Evolutionary conservation across 2,113 vertebrate genomes (phyloP), one percentile per base, ranked within the genome.

Genomic region (Irena cyanogastra): DNA sequence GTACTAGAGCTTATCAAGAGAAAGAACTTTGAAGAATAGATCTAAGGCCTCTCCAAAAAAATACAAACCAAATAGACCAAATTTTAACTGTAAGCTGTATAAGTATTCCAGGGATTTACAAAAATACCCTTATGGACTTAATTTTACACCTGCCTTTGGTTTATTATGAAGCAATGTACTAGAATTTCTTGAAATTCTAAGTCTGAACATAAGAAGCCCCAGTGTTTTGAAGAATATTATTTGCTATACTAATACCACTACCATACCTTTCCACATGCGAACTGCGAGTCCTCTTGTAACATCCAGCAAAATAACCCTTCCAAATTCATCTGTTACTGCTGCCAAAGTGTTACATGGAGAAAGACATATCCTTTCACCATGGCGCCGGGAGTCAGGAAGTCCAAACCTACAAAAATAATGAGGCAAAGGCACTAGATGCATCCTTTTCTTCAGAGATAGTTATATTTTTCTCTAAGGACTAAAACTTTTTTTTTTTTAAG

Each of bases 191-290:
- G 20, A 35, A 89, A 65, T 69, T 54, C 4, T 57, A 74, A 47
- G 17, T 21, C 69, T 82, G 52, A 89, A 76, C 20, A 23, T 16
- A 75, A 45, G 45, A 78, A 44, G 9, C 12, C 17, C 10, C 9
- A 45, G 7, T 22, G 12, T 53, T 85, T 30, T 60, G n/a, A 80
- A 39, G 45, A 79, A 7, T 13, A 57, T 45, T 65, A 76, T 44
- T 68, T 82, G 23, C 26, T 50, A 8, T 4, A 10, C 23, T 80
- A 27, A 66, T 14, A 63, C 7, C 16, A 45, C n/a, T 37, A 42
- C 6, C 37, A 31, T 93, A 99, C 99, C 99, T 98, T 99, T 99
- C 99, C 99, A 99, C 99, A 99, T 99, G 83, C 99, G 98, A 87
- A 99, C 97, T 66, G 99, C 98, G 4, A 99, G 98, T 74, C 99